phyloP scores from a whole-genome alignment of 2,797 vertebrate species.

The Oreochromis grahami region DNA sequence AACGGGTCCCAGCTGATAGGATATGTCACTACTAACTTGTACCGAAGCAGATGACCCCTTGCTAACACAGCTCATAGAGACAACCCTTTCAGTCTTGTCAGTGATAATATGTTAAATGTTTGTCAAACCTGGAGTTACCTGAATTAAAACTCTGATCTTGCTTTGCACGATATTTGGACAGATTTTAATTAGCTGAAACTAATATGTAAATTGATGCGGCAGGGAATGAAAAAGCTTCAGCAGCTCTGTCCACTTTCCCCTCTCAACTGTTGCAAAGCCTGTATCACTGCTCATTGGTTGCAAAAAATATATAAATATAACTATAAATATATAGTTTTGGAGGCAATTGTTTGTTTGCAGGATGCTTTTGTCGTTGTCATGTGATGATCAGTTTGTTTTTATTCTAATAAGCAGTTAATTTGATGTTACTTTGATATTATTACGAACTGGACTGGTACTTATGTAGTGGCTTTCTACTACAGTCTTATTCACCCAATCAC shows the following conservation, averaged over 20 bases:
- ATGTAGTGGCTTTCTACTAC: background rate
- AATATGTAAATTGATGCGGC: background rate
- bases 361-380: background rate
- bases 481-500: background rate
- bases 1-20: conserved; percentile 59
- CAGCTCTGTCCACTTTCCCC: background rate
- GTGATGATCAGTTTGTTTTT: background rate
- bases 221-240: background rate
- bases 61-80: background rate
- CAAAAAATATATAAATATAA: background rate
- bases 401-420: background rate
- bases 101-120: background rate
- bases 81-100: background rate
- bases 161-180: background rate
- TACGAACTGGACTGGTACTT: background rate
- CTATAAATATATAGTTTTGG: background rate
- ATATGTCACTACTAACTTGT: conserved; percentile 65
- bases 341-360: background rate
- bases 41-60: conserved; percentile 5
- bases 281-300: background rate
- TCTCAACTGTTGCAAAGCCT: background rate
- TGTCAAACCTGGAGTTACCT: background rate
- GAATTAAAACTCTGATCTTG: background rate
- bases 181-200: background rate
- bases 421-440: background rate